A percentile compares a stretch with the other conserved stretches of the same genome.
These are phyloP conservation scores for Muntiacus muntjak DNA, from an alignment of 2,113 vertebrate genomes.

Conservation along the genomic window DNA sequence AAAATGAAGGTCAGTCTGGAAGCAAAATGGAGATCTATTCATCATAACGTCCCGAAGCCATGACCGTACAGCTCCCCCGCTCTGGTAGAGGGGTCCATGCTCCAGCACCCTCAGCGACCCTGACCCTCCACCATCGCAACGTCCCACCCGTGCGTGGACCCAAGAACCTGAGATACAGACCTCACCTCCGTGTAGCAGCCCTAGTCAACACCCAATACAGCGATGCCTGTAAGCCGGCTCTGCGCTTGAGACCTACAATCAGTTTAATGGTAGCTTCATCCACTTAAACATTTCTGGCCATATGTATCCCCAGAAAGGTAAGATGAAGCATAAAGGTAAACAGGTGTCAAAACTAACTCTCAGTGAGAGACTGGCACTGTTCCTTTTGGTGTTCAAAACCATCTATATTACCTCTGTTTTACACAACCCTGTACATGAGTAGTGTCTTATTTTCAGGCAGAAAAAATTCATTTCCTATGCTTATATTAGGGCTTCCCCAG, in stretches of 20 bases:
- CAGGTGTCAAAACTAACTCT: not conserved
- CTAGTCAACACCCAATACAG: too few species aligned
- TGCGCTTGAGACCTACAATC: not conserved
- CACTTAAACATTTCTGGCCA: not conserved
- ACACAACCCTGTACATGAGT: not conserved
- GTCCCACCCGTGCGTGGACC: not conserved
- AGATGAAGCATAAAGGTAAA: not conserved
- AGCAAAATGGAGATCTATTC: not conserved
- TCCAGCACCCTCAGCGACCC: too few species aligned
- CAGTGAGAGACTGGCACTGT: not conserved
- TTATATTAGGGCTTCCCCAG: not conserved
- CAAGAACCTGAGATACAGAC: not conserved
- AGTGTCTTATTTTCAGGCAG: not conserved
- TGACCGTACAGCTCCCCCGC: not conserved
- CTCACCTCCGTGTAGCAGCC: not conserved
- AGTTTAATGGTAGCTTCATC: not conserved
- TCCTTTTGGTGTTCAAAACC: not conserved
- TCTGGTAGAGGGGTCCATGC: not conserved
- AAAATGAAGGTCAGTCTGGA: not conserved
- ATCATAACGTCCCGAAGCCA: not conserved
- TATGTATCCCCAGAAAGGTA: not conserved
- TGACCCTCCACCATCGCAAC: not conserved
- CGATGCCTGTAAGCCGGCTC: not conserved
- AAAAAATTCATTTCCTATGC: not conserved
- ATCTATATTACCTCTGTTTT: not conserved